Evolutionary conservation across 1,140 invertebrate genomes (phyloP), one percentile per base, ranked within the genome.

Genomic region (Phortica variegata): DNA sequence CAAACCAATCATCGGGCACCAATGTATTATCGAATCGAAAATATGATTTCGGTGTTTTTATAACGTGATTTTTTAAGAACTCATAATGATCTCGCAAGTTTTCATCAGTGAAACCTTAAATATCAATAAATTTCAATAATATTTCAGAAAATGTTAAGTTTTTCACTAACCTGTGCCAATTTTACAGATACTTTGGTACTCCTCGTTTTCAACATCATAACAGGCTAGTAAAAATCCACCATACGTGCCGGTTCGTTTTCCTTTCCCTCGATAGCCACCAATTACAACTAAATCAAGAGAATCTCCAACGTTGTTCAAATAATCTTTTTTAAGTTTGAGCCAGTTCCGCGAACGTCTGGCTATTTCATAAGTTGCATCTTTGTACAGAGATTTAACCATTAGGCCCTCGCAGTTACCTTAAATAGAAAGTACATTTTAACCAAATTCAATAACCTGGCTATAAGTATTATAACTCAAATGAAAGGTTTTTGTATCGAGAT

Each of bases 301-400:
- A 77, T 97, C 95, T 1, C 95, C 94, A 12, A 93, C 87, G 36
- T 93, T 93, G 21, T 97, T 93, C 46, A 98, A 78, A 79, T 98
- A 98, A 81, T 98, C 95, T 75, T 98, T 98, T 76, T 99, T 98
- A 36, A 98, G 73, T 83, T 98, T 98, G 2, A 98, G 78, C 96
- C 96, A 98, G 77, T 98, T 98, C 51, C 89, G 85, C 0, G 95
- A 98, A 33, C 97, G 79, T 74, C 97, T 95, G 0, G 96, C 95
- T 61, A 99, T 98, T 81, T 99, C 96, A 79, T 99, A 99, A 0
- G 91, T 92, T 1, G 97, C 92, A 65, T 97, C 88, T 47, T 87
- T 84, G 61, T 93, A 86, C 26, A 99, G 78, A 0, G 95, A 95
- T 80, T 99, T 99, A 1, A 99, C 91, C 97, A 99, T 99, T 7